phyloP scores from a whole-genome alignment of 1,140 invertebrate genomes.

The Drosophila orosa region DNA sequence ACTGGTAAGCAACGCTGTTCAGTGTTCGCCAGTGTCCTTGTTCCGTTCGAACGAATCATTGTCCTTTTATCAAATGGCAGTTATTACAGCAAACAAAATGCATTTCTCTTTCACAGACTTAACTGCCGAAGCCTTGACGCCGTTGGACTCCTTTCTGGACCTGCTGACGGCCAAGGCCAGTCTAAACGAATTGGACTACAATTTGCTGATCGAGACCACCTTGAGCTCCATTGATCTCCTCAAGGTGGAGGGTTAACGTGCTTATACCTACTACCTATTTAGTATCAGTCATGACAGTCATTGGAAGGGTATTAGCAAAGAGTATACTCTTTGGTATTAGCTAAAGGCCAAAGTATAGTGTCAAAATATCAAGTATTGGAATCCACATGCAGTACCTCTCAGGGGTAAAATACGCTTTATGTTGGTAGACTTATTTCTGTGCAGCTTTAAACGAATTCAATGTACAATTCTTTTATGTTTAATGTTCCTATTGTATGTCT shows the following conservation, averaged over 20 bases:
- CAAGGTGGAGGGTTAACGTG: constrained; percentile 47
- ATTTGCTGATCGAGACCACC: constrained; percentile 92
- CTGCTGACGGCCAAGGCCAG: constrained; percentile 93
- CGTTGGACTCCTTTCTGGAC: constrained; percentile 93
- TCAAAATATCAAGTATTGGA: constrained; percentile 45
- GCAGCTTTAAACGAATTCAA: background rate
- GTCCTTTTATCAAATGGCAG: background rate
- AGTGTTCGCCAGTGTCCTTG: constrained; percentile 50
- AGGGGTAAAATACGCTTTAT: background rate
- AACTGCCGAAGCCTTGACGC: constrained; percentile 90
- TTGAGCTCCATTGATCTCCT: constrained; percentile 84
- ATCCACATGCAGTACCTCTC: background rate
- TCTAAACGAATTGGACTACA: constrained; percentile 92
- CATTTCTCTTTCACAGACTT: constrained; percentile 85
- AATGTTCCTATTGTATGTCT: constrained; percentile 11
- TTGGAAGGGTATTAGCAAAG: constrained; percentile 15
- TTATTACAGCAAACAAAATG: background rate
- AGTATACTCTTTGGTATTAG: no score
- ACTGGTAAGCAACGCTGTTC: constrained; percentile 58
- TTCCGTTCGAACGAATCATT: constrained; percentile 12
- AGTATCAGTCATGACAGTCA: background rate
- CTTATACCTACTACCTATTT: background rate
- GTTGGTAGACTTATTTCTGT: background rate
- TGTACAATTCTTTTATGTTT: constrained; percentile 14
- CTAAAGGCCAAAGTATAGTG: constrained; percentile 41